These are phyloP conservation scores for Pitta sordida DNA, from an alignment of 2,113 vertebrate species.

Conservation along the genomic window DNA sequence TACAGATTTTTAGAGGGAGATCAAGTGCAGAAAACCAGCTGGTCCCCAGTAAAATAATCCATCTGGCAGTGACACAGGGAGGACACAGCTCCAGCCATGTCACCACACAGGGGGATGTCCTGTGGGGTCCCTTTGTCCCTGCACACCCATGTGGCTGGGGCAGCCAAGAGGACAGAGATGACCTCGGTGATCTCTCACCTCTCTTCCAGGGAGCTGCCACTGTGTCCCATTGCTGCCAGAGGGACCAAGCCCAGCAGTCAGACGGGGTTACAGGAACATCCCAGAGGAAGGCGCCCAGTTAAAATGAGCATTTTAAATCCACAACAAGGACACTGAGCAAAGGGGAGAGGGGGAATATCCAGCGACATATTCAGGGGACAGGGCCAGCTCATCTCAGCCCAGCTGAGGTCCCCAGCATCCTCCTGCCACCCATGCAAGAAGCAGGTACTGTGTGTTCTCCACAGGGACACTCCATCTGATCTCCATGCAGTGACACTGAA, in stretches of 20 bases:
- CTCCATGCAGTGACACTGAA: not conserved
- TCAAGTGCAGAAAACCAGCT: not conserved
- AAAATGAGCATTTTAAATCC: not conserved
- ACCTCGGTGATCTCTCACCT: rapidly evolving
- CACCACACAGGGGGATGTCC: too few species aligned
- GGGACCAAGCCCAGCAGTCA: not conserved
- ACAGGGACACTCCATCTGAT: not conserved
- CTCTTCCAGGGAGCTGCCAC: not conserved
- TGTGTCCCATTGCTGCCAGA: not conserved
- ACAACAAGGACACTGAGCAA: not conserved
- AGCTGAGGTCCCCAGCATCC: not conserved
- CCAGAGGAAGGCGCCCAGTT: not conserved
- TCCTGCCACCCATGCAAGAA: not conserved
- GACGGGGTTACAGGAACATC: not conserved
- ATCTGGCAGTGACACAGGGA: rapidly evolving
- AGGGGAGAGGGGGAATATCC: not conserved
- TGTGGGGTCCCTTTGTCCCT: not conserved
- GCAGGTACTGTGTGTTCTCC: not conserved
- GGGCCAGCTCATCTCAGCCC: not conserved
- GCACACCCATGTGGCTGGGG: not conserved
- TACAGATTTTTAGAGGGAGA: not conserved
- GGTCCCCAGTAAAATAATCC: not conserved
- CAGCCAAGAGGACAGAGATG: not conserved
- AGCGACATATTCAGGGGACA: not conserved
- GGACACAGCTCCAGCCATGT: not conserved